Base-by-base conservation (phyloP, 2,797 vertebrate species). In the Ibycter americanus region DNA sequence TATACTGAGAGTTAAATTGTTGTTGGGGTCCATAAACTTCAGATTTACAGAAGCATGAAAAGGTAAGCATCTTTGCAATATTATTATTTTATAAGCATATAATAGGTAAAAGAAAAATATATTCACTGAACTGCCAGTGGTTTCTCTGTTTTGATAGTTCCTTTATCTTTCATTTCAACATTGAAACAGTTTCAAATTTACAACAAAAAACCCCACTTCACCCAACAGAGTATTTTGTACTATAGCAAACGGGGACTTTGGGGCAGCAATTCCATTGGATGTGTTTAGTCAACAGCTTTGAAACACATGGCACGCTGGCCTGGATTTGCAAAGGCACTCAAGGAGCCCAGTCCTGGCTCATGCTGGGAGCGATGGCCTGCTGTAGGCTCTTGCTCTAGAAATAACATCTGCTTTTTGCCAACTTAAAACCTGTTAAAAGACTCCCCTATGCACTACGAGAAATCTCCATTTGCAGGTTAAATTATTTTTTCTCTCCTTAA, bases 231-330 rank as follows among this genome's bases (percentile, higher is more conserved):
- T 23, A 44, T 34, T 85, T 83, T 31, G 73, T 52, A 22, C 16
- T 46, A 11, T 1, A 40, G 34, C 42, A 80, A 87, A 74, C 6
- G 13, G 20, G 31, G n/a, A 26, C 36, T 70, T 82, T 17, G 23
- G 54, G 63, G 23, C 49, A 55, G 58, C 21, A 46, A 2, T 62
- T 76, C 61, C 32, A 67, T 3, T 49, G 55, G 61, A 29, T 20
- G 20, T 27, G 15, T 56, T 86, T 17, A 56, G 23, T 13, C 34
- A 54, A 29, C 3, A 52, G 26, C 54, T 79, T 51, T 58, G 38
- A 63, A 71, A 78, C 56, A 49, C 0, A 0, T 2, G 22, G 20
- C 31, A 15, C 5, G 16, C 16, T 38, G 86, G 29, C 29, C 27
- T 29, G 36, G 55, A 32, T 78, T 31, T 55, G 46, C 55, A 61